Conservation (phyloP, 2,797 vertebrate species). For the Onychomys leucogaster region DNA sequence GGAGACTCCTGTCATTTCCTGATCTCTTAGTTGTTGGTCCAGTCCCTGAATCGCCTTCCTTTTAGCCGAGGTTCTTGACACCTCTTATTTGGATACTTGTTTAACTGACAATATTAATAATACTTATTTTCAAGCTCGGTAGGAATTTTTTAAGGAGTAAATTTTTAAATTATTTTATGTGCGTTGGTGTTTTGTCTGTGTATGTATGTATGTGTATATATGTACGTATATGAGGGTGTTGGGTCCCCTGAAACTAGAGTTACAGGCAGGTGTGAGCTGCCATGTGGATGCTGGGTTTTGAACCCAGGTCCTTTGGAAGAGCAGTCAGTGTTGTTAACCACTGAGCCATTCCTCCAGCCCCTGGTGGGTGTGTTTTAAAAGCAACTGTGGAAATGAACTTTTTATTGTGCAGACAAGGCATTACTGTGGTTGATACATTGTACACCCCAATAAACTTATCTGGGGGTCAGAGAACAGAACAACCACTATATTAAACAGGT, state of each 20-base stretch:
- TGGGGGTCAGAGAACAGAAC: too few relatives aligned
- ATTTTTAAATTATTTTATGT: background rate
- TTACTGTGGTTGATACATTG: too few relatives aligned
- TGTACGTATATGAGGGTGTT: background rate
- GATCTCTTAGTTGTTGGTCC: background rate
- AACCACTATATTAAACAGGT: too few relatives aligned
- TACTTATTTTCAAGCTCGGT: constrained; percentile 1
- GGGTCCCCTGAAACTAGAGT: background rate
- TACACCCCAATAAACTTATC: too few relatives aligned
- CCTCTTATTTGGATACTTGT: background rate
- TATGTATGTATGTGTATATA: background rate
- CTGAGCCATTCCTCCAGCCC: background rate
- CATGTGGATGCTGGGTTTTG: background rate
- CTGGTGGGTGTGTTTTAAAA: background rate
- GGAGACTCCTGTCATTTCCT: background rate
- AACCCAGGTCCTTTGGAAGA: background rate
- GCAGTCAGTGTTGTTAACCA: background rate
- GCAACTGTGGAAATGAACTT: background rate
- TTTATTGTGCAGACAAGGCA: background rate
- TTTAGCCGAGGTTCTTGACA: background rate
- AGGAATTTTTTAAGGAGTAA: background rate
- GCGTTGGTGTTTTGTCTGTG: background rate
- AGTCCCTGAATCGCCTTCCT: background rate
- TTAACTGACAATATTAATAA: constrained; percentile 25
- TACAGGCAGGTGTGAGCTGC: background rate